Percentiles rank a stretch among this genome's conserved stretches.
phyloP scores from a whole-genome alignment of 2,113 vertebrate species.

The Micronycteris hirsuta region DNA sequence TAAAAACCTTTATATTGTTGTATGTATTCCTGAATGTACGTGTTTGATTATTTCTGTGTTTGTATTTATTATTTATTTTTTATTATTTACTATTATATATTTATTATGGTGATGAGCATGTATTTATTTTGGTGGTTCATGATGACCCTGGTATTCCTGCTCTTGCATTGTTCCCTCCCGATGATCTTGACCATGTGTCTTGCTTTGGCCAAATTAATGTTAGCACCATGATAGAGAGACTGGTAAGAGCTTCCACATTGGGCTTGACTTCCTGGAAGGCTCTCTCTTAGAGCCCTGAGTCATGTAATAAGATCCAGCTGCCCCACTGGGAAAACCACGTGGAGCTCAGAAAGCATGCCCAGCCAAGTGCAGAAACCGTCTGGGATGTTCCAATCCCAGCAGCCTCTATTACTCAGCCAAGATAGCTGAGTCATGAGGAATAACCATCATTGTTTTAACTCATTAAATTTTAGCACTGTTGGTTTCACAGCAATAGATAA shows the following conservation, averaged over 20 bases:
- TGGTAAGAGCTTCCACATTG: background rate
- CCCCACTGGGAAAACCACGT: background rate
- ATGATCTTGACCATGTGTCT: too few species aligned
- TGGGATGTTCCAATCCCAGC: background rate
- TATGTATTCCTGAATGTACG: background rate
- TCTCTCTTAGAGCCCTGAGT: background rate
- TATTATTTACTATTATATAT: too few species aligned
- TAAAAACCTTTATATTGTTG: background rate
- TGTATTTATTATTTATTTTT: background rate
- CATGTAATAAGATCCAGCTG: background rate
- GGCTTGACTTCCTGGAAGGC: background rate
- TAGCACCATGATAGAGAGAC: background rate
- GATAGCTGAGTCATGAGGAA: background rate
- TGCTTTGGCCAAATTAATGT: background rate
- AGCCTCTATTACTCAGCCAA: fast-evolving
- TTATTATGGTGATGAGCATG: background rate
- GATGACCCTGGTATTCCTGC: background rate
- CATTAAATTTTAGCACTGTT: background rate
- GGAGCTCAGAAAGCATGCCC: background rate
- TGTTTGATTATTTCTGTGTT: background rate
- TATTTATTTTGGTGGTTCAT: fast-evolving
- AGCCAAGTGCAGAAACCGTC: background rate
- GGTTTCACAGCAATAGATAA: background rate
- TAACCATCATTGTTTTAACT: background rate
- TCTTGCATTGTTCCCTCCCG: background rate